These are phyloP conservation scores for Sarcophaga caerulescens DNA, from an alignment of 2,888 invertebrate genomes.

Conservation along the genomic window DNA sequence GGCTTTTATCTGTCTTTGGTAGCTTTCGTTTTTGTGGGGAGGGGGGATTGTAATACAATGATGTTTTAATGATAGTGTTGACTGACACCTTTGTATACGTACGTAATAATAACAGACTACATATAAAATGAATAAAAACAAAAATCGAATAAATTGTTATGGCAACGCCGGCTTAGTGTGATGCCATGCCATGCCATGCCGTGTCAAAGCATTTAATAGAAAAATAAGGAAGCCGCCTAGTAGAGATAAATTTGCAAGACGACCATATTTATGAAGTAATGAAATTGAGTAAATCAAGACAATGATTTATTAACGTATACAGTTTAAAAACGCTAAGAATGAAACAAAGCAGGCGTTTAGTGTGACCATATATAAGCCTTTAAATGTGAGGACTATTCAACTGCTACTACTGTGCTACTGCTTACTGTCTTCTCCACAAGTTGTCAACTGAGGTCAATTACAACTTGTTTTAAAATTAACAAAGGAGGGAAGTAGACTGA, in stretches of 20 bases:
- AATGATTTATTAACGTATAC: too few species aligned
- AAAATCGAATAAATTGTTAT: not conserved
- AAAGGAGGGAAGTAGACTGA: too few species aligned
- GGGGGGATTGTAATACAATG: not conserved
- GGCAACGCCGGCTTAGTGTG: not conserved
- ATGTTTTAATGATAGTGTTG: conserved; percentile 8
- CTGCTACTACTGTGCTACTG: too few species aligned
- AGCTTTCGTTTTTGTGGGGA: too few species aligned
- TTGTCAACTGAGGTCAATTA: too few species aligned
- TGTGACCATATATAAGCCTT: too few species aligned
- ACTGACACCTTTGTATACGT: conserved; percentile 12
- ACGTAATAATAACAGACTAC: not conserved
- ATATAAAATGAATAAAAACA: not conserved
- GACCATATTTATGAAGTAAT: not conserved
- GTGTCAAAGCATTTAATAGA: not conserved
- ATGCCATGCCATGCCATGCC: not conserved
- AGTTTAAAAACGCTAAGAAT: too few species aligned
- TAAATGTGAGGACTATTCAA: too few species aligned
- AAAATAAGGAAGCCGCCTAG: not conserved
- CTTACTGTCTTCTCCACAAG: too few species aligned
- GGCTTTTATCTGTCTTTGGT: not conserved
- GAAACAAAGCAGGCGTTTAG: too few species aligned
- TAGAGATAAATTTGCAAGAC: not conserved
- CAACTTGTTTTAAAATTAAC: too few species aligned
- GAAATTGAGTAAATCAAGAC: not conserved